Base-by-base conservation (phyloP, 2,797 vertebrate genomes). In the Poecilia wingei region DNA sequence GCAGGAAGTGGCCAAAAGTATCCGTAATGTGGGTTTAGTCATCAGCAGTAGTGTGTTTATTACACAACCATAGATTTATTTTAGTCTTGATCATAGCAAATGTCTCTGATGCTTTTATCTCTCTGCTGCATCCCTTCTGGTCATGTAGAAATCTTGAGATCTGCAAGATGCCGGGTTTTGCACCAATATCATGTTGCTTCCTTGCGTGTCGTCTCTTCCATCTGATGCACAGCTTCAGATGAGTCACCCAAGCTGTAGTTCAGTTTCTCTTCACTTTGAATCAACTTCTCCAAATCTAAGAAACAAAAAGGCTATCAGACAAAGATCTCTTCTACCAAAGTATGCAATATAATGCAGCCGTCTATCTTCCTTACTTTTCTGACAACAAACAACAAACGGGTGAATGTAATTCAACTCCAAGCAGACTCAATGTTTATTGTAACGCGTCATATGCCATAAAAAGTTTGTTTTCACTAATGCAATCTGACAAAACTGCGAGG, bases 241-340 rank as follows among this genome's bases (percentile, higher is more conserved):
- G 77, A 85, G 75, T 3, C 70, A n/a, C 68, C 70, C 25, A n/a
- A 53, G 45, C 59, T 72, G 49, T 39, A 20, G 4, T 79, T 22
- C 47, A 25, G 49, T 59, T 51, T 53, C 46, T 68, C 73, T 33
- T 91, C 83, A 0, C 85, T 90, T 82, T 81, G 74, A 75, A 47
- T 75, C 68, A 89, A 74, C 69, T 86, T 84, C 80, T 87, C 75
- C 53, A 95, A 74, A 76, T 93, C 95, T 95, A 72, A 22, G 74
- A 82, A 3, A 71, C 51, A 2, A 74, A 1, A 4, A 85, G 28
- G 49, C 33, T 64, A 61, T 74, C 79, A 45, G 41, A 41, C 6
- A 47, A 10, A 8, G 1, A 6, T 72, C 77, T 6, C 28, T 1
- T 9, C 64, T 25, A 7, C 55, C 57, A 59, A 14, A 14, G 57